Base-by-base conservation (phyloP, 2,888 invertebrate genomes). In the Xestoiulus laeticollis region DNA sequence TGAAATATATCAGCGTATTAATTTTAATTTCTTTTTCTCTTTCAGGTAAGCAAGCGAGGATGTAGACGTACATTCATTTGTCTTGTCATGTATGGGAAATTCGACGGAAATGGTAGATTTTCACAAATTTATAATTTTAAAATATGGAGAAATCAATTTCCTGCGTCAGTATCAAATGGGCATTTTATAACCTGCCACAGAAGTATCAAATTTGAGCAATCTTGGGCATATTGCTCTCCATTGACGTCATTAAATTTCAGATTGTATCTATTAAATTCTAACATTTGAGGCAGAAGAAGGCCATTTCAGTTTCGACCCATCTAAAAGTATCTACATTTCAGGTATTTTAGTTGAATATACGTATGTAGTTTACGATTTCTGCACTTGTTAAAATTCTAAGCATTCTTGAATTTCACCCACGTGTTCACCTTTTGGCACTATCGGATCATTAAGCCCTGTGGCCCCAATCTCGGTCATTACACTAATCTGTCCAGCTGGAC, bases 41-140 rank as follows among this genome's bases (percentile, higher is more conserved):
- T 78, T 78, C 30, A 78, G 78, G 78, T 78, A 78, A 78, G 78
- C 78, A 14, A 78, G 14, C 22, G 3, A 59, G 14, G 30, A 30
- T 16, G 78, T 26, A 14, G 14, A 22, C 30, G 38, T 38, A 4
- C 78, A 78, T 78, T 6, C 22, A 30, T 30, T 78, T 5, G 30
- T 10, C 4, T 78, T 5, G 30, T 10, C 4, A 78, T 30, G 78
- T 14, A 26, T 78, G 78, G 78, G 1, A 14, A 30, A 78, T 26
- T 14, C 14, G 30, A 12, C 78, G 78, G 78, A 78, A 78, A 78
- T 78, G 78, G 78, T 78, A 78, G 26, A 26, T 78, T 78, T 78
- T 78, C 12, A 30, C 78, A n/a, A 26, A 68, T 68, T 38, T n/a
- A 8, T 68, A 26, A 30, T 78, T 30, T 78, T 30, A 30, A 30